A percentile compares a stretch with the other conserved stretches of the same genome.
phyloP scores from a whole-genome alignment of 2,888 invertebrate species.

The Amphipoea oculea region DNA sequence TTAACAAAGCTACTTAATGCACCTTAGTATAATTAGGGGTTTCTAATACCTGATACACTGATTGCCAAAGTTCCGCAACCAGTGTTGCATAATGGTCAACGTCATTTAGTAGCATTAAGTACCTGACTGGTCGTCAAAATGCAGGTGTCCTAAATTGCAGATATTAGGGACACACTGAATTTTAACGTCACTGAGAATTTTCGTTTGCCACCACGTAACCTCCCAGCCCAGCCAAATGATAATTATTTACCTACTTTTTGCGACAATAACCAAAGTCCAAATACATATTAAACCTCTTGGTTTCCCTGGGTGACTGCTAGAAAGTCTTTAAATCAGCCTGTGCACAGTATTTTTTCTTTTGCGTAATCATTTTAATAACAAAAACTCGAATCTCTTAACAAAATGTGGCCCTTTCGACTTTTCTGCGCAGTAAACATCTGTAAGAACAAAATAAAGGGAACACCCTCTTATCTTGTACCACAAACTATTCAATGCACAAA shows the following conservation, averaged over 20 bases:
- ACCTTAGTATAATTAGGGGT: not conserved
- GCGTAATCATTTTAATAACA: no score
- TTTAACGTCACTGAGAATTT: not conserved
- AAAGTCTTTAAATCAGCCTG: no score
- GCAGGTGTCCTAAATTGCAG: conserved; percentile 36
- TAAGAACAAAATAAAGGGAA: conserved; percentile 6
- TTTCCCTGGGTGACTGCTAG: no score
- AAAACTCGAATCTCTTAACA: not conserved
- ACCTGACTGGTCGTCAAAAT: conserved; percentile 1
- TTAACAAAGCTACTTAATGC: not conserved
- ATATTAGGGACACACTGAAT: conserved; percentile 1
- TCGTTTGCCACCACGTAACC: not conserved
- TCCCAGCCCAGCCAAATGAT: not conserved
- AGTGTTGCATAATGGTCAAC: conserved; percentile 22
- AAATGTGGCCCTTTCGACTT: not conserved
- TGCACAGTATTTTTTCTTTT: no score
- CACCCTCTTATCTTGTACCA: not conserved
- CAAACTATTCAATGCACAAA: conserved; percentile 45
- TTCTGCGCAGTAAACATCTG: conserved; percentile 8
- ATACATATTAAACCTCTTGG: no score
- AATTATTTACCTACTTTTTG: not conserved
- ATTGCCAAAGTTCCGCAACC: conserved; percentile 4
- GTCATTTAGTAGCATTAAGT: conserved; percentile 24
- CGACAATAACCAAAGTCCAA: no score
- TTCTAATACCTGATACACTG: not conserved